Evolutionary conservation across 2,113 vertebrate genomes (phyloP).

Genomic region (Tylochromis polylepis): DNA sequence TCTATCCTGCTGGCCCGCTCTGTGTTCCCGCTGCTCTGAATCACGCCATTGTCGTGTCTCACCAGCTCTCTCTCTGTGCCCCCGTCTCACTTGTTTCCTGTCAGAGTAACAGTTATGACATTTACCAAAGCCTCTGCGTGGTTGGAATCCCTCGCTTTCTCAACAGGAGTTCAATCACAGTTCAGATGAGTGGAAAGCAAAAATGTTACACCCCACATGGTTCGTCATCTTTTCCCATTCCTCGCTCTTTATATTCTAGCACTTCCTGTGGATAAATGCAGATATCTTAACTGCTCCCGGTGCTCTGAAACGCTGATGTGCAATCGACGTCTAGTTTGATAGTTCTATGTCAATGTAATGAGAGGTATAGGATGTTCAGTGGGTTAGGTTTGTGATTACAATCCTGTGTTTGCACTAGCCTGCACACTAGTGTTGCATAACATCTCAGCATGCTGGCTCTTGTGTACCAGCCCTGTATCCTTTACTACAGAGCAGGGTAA

Average conservation of each 20-base stretch:
- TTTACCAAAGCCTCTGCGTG: neutral
- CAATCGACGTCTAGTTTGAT: neutral
- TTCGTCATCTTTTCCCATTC: neutral
- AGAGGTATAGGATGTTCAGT: neutral
- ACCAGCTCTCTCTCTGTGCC: neutral
- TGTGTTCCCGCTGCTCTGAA: neutral
- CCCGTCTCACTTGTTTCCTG: conserved; percentile 1
- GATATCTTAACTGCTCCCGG: neutral
- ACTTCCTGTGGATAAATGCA: neutral
- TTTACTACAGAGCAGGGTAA: neutral
- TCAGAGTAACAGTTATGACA: conserved; percentile 3
- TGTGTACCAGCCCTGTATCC: neutral
- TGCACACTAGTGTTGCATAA: neutral
- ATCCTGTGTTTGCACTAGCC: neutral
- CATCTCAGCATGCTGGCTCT: neutral
- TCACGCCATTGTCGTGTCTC: neutral
- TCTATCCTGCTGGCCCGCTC: neutral
- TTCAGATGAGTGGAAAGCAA: conserved; percentile 5
- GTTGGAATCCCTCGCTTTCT: neutral
- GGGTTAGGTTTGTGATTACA: neutral
- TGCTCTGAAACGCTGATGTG: neutral
- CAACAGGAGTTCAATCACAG: conserved; percentile 6
- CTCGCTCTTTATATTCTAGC: neutral
- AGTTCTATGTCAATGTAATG: neutral
- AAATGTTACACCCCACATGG: neutral